phyloP scores from a whole-genome alignment of 1,140 invertebrate species.

The Polypedilum vanderplanki region DNA sequence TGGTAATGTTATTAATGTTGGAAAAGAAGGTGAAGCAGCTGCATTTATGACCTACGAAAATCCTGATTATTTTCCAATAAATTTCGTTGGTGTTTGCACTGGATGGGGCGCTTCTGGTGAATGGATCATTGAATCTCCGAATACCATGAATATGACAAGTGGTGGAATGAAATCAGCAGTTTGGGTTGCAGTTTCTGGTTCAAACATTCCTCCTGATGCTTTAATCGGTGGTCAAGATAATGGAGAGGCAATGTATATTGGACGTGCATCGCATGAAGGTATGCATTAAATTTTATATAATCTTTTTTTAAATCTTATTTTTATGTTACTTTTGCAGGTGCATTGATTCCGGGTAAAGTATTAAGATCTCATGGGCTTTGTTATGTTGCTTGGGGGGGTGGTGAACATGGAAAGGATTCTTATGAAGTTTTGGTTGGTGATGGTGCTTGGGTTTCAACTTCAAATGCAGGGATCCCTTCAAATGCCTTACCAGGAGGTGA shows the following conservation, averaged over 20 bases:
- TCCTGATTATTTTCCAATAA: slow-evolving; percentile 57
- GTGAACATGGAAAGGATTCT: slow-evolving; percentile 61
- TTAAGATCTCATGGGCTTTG: slow-evolving; percentile 61
- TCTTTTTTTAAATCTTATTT: background rate
- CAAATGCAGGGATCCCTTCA: slow-evolving; percentile 57
- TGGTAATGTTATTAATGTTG: slow-evolving; percentile 56
- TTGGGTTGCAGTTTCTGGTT: slow-evolving; percentile 61
- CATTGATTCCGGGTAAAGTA: slow-evolving; percentile 52
- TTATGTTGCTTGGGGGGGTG: slow-evolving; percentile 72
- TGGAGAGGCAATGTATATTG: slow-evolving; percentile 65
- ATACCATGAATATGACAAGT: slow-evolving; percentile 29
- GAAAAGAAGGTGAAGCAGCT: slow-evolving; percentile 58
- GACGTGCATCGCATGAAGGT: slow-evolving; percentile 63
- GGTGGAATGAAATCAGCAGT: slow-evolving; percentile 36
- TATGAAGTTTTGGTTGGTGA: slow-evolving; percentile 64
- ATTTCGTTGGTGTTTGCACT: slow-evolving; percentile 71
- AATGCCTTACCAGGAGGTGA: slow-evolving; percentile 66
- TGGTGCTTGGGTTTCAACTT: slow-evolving; percentile 54
- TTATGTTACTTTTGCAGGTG: no score
- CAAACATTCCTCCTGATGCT: slow-evolving; percentile 62
- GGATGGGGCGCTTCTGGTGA: slow-evolving; percentile 76
- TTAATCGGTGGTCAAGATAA: slow-evolving; percentile 65
- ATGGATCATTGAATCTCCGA: slow-evolving; percentile 65
- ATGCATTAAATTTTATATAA: slow-evolving; percentile 35
- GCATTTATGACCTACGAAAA: slow-evolving; percentile 66